Percentiles rank a stretch among this genome's conserved stretches.
phyloP scores from a whole-genome alignment of 2,113 vertebrate species.

The Entelurus aequoreus region DNA sequence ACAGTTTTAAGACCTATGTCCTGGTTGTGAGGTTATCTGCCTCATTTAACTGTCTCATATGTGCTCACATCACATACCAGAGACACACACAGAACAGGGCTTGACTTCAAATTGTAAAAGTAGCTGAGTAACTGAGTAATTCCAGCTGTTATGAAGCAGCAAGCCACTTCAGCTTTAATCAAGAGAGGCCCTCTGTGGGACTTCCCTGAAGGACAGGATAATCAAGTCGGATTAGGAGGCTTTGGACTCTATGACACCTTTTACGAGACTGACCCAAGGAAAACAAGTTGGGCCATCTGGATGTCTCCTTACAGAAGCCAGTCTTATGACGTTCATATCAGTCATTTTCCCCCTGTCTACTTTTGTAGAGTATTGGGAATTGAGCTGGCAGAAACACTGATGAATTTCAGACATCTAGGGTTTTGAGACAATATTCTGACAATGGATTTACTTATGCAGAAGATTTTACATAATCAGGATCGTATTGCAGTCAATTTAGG shows the following conservation, averaged over 20 bases:
- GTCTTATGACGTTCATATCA: constrained; percentile 23
- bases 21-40: constrained; percentile 16
- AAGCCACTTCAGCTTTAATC: constrained; percentile 49
- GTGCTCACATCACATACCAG: constrained; percentile 4
- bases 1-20: constrained; percentile 44
- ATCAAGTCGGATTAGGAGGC: constrained; percentile 43
- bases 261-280: constrained; percentile 18
- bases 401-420: constrained; percentile 1
- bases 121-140: constrained; percentile 48
- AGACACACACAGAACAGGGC: constrained; percentile 13
- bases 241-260: constrained; percentile 30
- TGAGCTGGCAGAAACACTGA: constrained; percentile 4
- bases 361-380: neutral
- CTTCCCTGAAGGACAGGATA: constrained; percentile 40
- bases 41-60: constrained; percentile 14
- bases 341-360: neutral
- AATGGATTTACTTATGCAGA: constrained; percentile 17
- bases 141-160: constrained; percentile 52
- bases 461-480: neutral
- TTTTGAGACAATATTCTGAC: constrained; percentile 14
- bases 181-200: constrained; percentile 38
- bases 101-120: constrained; percentile 23
- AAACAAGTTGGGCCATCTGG: constrained; percentile 23
- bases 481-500: constrained; percentile 11
- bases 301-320: constrained; percentile 24